Conservation (phyloP, 2,888 invertebrate species). For the Drosophila borborema region DNA sequence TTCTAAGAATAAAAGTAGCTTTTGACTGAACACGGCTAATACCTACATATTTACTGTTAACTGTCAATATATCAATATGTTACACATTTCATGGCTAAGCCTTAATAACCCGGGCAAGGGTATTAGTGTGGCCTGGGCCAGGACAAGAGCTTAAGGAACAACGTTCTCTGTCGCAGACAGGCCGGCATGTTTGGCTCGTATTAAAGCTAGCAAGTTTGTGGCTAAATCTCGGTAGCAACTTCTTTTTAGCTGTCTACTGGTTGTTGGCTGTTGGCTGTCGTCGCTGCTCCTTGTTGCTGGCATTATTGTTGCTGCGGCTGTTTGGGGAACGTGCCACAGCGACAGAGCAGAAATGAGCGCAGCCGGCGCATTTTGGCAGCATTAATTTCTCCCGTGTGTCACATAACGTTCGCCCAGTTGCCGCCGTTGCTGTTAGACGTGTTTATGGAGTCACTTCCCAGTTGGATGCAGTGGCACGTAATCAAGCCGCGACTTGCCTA, state of each 20-base stretch:
- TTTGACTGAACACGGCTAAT: neutral
- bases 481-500: constrained; percentile 39
- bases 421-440: constrained; percentile 41
- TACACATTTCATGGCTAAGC: constrained; percentile 1
- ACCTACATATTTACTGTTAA: neutral
- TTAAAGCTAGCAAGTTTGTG: constrained; percentile 55
- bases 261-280: constrained; percentile 28
- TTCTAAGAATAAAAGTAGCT: neutral
- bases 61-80: neutral
- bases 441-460: constrained; percentile 69
- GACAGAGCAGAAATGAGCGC: constrained; percentile 47
- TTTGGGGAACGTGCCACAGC: constrained; percentile 67
- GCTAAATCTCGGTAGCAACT: constrained; percentile 49
- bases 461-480: constrained; percentile 49
- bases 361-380: constrained; percentile 68
- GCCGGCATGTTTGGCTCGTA: constrained; percentile 24
- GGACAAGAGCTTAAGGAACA: neutral
- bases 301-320: constrained; percentile 56
- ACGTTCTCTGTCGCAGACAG: constrained; percentile 14
- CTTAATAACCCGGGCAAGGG: neutral
- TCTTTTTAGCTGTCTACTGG: constrained; percentile 32
- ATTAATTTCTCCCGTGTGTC: constrained; percentile 76
- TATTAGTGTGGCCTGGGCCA: neutral
- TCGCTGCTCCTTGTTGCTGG: constrained; percentile 10
- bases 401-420: constrained; percentile 60